Conservation (phyloP, 2,888 invertebrate genomes). For the Bursaphelenchus okinawaensis region DNA sequence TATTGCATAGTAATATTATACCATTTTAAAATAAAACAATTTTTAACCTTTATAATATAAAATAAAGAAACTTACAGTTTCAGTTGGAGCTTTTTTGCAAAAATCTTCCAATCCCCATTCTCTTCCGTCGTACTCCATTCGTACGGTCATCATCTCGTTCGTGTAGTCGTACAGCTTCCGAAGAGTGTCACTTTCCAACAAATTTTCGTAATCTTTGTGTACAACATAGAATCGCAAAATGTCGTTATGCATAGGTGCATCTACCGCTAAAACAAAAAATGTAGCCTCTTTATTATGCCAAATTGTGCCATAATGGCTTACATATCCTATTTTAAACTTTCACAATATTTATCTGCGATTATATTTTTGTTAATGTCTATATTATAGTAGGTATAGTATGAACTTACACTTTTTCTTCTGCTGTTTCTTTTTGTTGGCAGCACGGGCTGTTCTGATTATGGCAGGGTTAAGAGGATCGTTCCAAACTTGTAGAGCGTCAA, state of each 20-base stretch:
- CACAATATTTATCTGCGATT: neutral
- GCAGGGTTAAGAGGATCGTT: neutral
- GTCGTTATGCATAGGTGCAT: slow-evolving; percentile 39
- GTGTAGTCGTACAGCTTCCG: slow-evolving; percentile 49
- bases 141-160: slow-evolving; percentile 49
- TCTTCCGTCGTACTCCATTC: slow-evolving; percentile 36
- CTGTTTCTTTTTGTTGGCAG: neutral
- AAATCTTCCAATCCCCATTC: slow-evolving; percentile 50
- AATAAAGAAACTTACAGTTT: slow-evolving; percentile 23
- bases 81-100: slow-evolving; percentile 41
- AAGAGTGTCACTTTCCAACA: slow-evolving; percentile 45
- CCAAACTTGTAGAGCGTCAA: neutral
- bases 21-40: too few species aligned
- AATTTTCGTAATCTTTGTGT: slow-evolving; percentile 49
- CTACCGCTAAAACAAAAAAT: slow-evolving; percentile 5
- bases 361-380: neutral
- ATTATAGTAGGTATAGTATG: neutral
- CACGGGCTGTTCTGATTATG: neutral
- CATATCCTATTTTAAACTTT: too few species aligned
- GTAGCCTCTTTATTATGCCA: too few species aligned
- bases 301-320: too few species aligned
- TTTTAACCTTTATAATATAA: too few species aligned
- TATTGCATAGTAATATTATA: neutral
- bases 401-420: slow-evolving; percentile 3
- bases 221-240: slow-evolving; percentile 56